Conservation (phyloP, 2,113 vertebrate genomes). For the Bombycilla garrulus region DNA sequence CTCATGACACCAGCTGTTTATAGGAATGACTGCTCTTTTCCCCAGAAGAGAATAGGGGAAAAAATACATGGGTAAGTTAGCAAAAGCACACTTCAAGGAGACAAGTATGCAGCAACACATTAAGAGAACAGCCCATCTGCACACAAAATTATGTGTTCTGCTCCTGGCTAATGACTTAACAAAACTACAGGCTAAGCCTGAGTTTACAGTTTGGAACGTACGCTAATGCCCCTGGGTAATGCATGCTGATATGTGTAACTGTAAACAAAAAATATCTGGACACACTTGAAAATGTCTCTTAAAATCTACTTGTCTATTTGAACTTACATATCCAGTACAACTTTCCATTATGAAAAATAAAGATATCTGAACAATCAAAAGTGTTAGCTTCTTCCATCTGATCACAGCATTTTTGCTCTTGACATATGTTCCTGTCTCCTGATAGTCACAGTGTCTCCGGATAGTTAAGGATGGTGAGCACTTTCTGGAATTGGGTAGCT, state of each 20-base stretch:
- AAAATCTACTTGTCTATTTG: neutral
- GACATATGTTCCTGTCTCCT: neutral
- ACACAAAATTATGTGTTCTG: neutral
- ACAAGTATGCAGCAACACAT: neutral
- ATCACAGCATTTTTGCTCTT: neutral
- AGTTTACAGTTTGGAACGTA: neutral
- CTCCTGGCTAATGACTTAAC: neutral
- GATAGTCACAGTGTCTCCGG: neutral
- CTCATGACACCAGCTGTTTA: accelerated
- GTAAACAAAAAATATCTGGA: neutral
- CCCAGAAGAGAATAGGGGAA: neutral
- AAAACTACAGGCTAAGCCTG: neutral
- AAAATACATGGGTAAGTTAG: neutral
- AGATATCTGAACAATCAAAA: neutral
- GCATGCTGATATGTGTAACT: neutral
- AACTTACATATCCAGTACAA: neutral
- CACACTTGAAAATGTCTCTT: neutral
- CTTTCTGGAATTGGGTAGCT: neutral
- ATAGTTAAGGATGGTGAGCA: neutral
- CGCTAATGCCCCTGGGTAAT: accelerated
- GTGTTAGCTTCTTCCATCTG: neutral
- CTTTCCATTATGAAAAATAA: neutral
- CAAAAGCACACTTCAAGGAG: neutral
- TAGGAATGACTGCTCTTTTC: neutral
- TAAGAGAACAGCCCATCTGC: neutral